These are phyloP conservation scores for Lateolabrax maculatus DNA, from an alignment of 2,797 vertebrate genomes.

Conservation along the genomic window DNA sequence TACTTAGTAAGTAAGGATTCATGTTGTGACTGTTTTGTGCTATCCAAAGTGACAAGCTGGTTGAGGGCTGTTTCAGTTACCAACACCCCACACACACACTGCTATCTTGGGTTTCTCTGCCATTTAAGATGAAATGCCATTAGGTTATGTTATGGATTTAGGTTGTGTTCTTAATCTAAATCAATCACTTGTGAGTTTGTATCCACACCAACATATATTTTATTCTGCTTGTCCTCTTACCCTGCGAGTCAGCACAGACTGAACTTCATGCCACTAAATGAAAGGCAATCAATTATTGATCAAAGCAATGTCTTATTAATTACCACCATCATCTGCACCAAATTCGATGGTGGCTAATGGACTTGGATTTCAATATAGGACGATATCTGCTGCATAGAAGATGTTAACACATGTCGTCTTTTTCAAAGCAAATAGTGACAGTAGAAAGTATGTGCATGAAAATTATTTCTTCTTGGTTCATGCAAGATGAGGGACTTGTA, in stretches of 20 bases:
- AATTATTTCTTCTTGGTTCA: conserved; percentile 14
- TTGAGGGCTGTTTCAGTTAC: conserved; percentile 12
- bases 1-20: conserved; percentile 20
- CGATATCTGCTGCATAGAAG: conserved; percentile 15
- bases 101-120: conserved; percentile 4
- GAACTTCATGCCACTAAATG: conserved; percentile 61
- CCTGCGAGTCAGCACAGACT: conserved; percentile 35
- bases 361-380: conserved; percentile 50
- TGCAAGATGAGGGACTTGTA: conserved; percentile 8
- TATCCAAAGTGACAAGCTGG: conserved; percentile 42
- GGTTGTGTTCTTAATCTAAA: conserved; percentile 11
- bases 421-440: conserved; percentile 30
- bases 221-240: conserved; percentile 22
- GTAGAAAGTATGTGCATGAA: conserved; percentile 18
- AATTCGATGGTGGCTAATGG: conserved; percentile 58
- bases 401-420: conserved; percentile 18
- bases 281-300: conserved; percentile 76
- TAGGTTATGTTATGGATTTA: background rate
- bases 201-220: conserved; percentile 7
- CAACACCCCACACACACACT: background rate
- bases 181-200: conserved; percentile 14
- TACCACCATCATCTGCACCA: conserved; percentile 60
- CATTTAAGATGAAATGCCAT: conserved; percentile 9
- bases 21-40: conserved; percentile 7
- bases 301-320: conserved; percentile 74